Evolutionary conservation across 2,797 vertebrate genomes (phyloP).

Genomic region (Periparus ater): DNA sequence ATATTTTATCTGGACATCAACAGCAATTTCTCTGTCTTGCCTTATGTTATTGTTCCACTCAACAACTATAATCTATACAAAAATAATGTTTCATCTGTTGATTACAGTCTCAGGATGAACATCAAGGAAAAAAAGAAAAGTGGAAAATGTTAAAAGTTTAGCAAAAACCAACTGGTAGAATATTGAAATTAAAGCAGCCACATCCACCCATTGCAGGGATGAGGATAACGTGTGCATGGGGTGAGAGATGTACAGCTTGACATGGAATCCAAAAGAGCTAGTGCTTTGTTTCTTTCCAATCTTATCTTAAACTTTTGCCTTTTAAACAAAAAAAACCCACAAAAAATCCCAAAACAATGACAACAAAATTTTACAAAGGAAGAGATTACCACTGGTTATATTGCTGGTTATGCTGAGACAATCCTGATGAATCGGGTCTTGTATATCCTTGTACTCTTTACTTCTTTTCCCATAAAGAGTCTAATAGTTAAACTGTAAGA

Average conservation of each 20-base stretch:
- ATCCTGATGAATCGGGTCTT: background rate
- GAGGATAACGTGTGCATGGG: background rate
- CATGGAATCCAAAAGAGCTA: background rate
- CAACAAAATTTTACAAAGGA: background rate
- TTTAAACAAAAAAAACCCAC: background rate
- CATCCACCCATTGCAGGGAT: background rate
- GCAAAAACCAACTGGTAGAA: background rate
- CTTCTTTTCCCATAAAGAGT: background rate
- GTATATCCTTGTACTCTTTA: background rate
- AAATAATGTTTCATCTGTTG: background rate
- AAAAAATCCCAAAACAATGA: accelerated
- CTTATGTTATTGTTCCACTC: background rate
- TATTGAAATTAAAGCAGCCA: background rate
- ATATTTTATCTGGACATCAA: background rate
- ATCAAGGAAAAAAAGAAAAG: background rate
- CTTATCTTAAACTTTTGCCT: background rate
- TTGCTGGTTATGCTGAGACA: background rate
- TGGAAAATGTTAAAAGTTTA: background rate
- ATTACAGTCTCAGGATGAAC: background rate
- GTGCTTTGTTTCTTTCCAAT: background rate
- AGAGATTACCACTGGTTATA: background rate
- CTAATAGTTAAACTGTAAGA: background rate
- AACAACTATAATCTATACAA: background rate
- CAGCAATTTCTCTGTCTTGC: background rate
- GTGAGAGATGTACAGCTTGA: background rate